Conservation (phyloP, 2,888 invertebrate species). For the Heliconius ethilla region DNA sequence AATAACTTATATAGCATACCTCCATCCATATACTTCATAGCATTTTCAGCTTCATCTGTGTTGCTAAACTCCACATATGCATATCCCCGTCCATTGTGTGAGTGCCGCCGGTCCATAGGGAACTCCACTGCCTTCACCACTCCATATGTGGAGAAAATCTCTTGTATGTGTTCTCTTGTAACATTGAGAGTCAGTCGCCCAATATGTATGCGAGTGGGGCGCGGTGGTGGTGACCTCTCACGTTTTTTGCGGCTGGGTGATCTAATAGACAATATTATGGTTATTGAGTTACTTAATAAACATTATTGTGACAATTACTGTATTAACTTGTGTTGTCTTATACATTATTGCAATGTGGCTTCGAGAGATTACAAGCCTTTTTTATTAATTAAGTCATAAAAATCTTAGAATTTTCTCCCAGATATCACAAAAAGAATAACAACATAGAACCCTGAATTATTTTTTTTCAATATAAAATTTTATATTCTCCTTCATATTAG, state of each 20-base stretch:
- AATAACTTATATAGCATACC: too few relatives aligned
- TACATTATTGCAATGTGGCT: too few relatives aligned
- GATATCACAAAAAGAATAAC: too few relatives aligned
- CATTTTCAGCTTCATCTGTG: conserved; percentile 98
- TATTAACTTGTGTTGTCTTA: too few relatives aligned
- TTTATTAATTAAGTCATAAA: too few relatives aligned
- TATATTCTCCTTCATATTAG: too few relatives aligned
- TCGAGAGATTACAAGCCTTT: too few relatives aligned
- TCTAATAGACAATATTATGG: conserved; percentile 57
- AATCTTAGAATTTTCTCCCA: too few relatives aligned
- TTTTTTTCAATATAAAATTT: too few relatives aligned
- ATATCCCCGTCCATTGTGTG: conserved; percentile 94
- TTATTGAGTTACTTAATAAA: neutral
- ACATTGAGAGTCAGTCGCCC: conserved; percentile 96
- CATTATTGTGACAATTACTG: too few relatives aligned
- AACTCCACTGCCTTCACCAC: conserved; percentile 94
- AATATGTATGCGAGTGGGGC: conserved; percentile 96
- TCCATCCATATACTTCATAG: conserved; percentile 99
- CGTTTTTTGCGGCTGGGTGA: conserved; percentile 86
- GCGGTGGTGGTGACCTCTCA: conserved; percentile 93
- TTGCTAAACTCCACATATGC: conserved; percentile 97
- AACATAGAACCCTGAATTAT: too few relatives aligned
- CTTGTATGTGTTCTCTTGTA: conserved; percentile 92
- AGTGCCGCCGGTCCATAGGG: conserved; percentile 93
- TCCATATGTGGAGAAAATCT: conserved; percentile 95